A percentile compares a stretch with the other conserved stretches of the same genome.
phyloP scores from a whole-genome alignment of 2,888 invertebrate genomes.

The Luperina nickerlii region DNA sequence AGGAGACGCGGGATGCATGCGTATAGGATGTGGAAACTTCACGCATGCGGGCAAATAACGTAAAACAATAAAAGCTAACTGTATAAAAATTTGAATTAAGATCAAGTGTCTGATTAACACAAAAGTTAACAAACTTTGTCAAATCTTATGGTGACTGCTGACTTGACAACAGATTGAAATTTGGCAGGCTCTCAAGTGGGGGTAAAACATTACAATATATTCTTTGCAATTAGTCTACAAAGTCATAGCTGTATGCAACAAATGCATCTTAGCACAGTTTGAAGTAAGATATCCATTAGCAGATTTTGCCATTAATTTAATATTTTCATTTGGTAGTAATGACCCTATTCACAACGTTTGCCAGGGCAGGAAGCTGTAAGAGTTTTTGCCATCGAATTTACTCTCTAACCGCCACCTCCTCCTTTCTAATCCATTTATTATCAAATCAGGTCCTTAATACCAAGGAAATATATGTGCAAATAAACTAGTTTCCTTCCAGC shows the following conservation, averaged over 20 bases:
- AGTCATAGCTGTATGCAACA: not conserved
- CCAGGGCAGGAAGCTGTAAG: not conserved
- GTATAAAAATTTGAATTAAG: not conserved
- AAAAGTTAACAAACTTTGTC: not conserved
- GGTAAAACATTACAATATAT: not conserved
- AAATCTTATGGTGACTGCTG: slow-evolving; percentile 1
- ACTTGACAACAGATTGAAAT: slow-evolving; percentile 6
- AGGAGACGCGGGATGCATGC: not conserved
- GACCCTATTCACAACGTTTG: no score
- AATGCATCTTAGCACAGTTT: not conserved
- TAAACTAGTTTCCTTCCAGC: not conserved
- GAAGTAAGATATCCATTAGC: not conserved
- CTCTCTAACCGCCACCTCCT: not conserved
- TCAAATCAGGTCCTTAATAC: not conserved
- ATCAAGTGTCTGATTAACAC: not conserved
- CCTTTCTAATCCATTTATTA: not conserved
- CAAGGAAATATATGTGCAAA: not conserved
- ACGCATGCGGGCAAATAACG: not conserved
- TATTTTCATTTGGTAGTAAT: not conserved
- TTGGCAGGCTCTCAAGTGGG: not conserved
- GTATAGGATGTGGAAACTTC: not conserved
- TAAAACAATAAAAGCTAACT: not conserved
- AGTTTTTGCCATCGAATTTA: not conserved
- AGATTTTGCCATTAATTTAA: not conserved
- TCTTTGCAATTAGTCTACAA: not conserved